A percentile compares a stretch with the other conserved stretches of the same genome.
These are phyloP conservation scores for Hippocampus zosterae DNA, from an alignment of 2,113 vertebrate genomes.

Conservation along the genomic window DNA sequence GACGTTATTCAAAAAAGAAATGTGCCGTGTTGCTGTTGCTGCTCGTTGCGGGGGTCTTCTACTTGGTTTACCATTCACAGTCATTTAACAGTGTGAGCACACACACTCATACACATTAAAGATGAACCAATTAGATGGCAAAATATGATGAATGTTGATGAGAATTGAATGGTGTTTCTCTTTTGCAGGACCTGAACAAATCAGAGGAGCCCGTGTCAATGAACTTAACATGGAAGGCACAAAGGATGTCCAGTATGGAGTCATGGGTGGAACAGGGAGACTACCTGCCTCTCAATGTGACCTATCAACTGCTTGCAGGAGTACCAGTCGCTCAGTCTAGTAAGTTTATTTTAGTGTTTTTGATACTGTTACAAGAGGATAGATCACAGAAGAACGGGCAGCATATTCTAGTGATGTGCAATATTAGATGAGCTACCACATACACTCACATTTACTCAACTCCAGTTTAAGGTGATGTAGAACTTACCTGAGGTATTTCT, in stretches of 20 bases:
- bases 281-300: conserved; percentile 52
- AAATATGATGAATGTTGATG: not conserved
- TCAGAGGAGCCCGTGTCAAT: not conserved
- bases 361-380: not conserved
- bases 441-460: too few relatives aligned
- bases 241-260: conserved; percentile 16
- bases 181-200: conserved; percentile 14
- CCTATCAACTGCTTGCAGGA: conserved; percentile 57
- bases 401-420: not conserved
- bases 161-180: not conserved
- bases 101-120: not conserved
- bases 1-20: conserved; percentile 39
- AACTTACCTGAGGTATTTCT: too few relatives aligned
- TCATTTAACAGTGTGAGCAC: conserved; percentile 36
- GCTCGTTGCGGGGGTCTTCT: conserved; percentile 33
- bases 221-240: conserved; percentile 8
- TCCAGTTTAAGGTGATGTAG: too few relatives aligned
- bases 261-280: conserved; percentile 48
- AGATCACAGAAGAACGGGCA: not conserved
- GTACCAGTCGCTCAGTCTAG: conserved; percentile 37
- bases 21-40: conserved; percentile 21
- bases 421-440: not conserved
- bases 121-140: not conserved
- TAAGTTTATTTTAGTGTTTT: conserved; percentile 23
- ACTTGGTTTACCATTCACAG: conserved; percentile 8